Evolutionary conservation across 2,113 vertebrate species (phyloP), one percentile per base, ranked within the genome.

Genomic region (Illadopsis cleaveri): DNA sequence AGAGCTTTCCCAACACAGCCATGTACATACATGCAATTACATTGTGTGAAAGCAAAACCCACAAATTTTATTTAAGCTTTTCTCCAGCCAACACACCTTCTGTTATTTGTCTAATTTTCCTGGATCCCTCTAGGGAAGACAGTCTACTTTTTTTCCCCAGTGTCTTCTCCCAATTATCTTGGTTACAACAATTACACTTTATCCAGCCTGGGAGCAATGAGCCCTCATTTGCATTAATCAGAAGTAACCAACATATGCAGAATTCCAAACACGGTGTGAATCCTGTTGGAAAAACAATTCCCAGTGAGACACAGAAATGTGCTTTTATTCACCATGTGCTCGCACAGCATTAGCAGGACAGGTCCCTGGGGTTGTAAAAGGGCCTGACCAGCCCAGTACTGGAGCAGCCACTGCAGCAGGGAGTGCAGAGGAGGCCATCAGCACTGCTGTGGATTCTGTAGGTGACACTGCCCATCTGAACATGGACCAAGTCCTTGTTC

Each of bases 381-480:
- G 30, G 37, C 12, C 12, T 20, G 42, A 35, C 0, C 9, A 6
- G 30, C 5, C 42, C 37, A 17, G 28, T 1, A 1, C 38, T 37
- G 56, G 33, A 45, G 68, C 80, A 62, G 68, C 11, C 14, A 5
- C 2, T 33, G 48, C 48, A 22, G 13, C 31, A 44, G 30, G 27
- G 24, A 16, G 4, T 2, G 56, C 15, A 50, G 56, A 23, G 0
- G 1, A 57, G 38, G 35, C 53, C 65, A 25, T 11, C 24, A 6
- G 31, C 4, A 0, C n/a, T 50, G 25, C 58, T 65, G 4, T 7
- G 12, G 38, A 2, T 19, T 35, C 71, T 73, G 4, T 2, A 28
- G 50, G 45, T 40, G 66, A 66, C 19, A 17, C 5, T 40, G 22
- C 56, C 28, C 31, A 65, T 15, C 33, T 7, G 25, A n/a, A 14